Conservation (phyloP, 2,888 invertebrate genomes). For the Pammene aurita region DNA sequence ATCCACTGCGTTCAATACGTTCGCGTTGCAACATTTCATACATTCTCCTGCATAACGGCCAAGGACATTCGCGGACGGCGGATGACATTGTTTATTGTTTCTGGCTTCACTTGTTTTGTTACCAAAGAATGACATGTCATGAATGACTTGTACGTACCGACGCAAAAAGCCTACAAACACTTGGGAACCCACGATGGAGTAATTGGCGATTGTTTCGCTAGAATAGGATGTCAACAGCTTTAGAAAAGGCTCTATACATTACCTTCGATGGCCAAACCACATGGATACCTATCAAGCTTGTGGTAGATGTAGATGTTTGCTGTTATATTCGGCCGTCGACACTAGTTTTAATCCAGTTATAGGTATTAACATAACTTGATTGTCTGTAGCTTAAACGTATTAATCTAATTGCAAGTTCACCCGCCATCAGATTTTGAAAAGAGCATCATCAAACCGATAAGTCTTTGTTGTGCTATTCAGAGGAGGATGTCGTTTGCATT, state of each 20-base stretch:
- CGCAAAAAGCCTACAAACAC: conserved; percentile 49
- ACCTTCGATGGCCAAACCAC: conserved; percentile 6
- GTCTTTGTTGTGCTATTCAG: conserved; percentile 40
- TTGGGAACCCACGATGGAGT: conserved; percentile 57
- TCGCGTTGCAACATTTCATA: conserved; percentile 40
- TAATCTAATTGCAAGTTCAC: background rate
- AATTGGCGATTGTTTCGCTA: conserved; percentile 60
- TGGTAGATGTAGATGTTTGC: background rate
- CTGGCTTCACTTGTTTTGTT: conserved; percentile 60
- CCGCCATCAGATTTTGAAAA: conserved; percentile 26
- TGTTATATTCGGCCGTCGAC: background rate
- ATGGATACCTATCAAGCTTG: background rate
- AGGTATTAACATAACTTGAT: too few relatives aligned
- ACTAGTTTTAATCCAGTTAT: too few relatives aligned
- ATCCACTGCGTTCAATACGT: conserved; percentile 41
- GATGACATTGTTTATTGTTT: conserved; percentile 70
- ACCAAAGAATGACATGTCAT: conserved; percentile 57
- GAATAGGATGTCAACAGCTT: conserved; percentile 47
- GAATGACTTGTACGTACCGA: conserved; percentile 35
- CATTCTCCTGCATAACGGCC: conserved; percentile 47
- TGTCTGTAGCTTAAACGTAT: background rate
- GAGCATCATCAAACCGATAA: conserved; percentile 14
- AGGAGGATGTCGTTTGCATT: conserved; percentile 40
- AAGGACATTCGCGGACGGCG: conserved; percentile 60
- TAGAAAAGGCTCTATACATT: conserved; percentile 27